These are phyloP conservation scores for Oxygymnocypris stewartii DNA, from an alignment of 2,113 vertebrate species.

Conservation along the genomic window DNA sequence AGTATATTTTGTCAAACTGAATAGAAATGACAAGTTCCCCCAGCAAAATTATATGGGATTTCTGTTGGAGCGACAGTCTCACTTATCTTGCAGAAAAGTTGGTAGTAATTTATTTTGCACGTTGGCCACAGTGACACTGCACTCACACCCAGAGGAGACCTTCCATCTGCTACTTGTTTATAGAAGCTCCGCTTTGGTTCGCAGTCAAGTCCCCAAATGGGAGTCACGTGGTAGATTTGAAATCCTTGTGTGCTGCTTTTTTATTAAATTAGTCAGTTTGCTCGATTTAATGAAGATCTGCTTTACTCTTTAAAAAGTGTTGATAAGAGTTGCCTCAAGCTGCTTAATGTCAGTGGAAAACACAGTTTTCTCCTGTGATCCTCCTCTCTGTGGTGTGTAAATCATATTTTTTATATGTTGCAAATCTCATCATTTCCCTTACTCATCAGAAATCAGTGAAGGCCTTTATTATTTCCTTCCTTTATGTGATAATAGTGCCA, in stretches of 20 bases:
- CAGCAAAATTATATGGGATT: neutral
- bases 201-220: constrained; percentile 42
- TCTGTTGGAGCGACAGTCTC: neutral
- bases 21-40: neutral
- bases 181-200: constrained; percentile 48
- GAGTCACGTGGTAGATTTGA: constrained; percentile 37
- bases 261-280: constrained; percentile 25
- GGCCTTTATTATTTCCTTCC: neutral
- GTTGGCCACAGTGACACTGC: constrained; percentile 1
- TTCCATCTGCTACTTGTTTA: constrained; percentile 54
- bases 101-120: constrained; percentile 23
- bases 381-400: neutral
- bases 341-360: neutral
- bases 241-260: constrained; percentile 39
- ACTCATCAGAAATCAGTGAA: neutral
- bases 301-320: constrained; percentile 12
- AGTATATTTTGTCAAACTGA: neutral
- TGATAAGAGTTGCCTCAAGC: neutral
- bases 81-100: neutral
- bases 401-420: neutral
- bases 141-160: constrained; percentile 40
- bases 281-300: constrained; percentile 3
- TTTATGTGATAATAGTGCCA: neutral
- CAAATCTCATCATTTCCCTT: neutral
- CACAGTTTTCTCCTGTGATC: neutral